Conservation (phyloP, 2,797 vertebrate species). For the Galagoides demidoff region DNA sequence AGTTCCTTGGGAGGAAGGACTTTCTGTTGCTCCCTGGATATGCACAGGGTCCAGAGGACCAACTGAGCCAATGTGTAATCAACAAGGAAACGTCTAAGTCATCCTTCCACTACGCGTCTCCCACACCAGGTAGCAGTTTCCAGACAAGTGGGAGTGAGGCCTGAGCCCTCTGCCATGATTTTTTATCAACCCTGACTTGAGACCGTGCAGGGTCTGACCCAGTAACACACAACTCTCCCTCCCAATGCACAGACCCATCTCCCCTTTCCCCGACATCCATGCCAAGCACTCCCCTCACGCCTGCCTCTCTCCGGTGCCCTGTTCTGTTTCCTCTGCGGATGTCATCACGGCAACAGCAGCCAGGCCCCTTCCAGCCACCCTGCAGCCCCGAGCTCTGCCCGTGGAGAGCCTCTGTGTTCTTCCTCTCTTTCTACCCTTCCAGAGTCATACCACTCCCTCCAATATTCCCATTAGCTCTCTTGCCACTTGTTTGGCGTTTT, state of each 20-base stretch:
- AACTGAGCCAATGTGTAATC: not conserved
- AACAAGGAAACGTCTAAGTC: not conserved
- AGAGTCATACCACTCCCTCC: not conserved
- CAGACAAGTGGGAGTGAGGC: not conserved
- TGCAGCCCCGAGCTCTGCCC: not conserved
- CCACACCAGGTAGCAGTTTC: not conserved
- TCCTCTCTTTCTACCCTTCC: not conserved
- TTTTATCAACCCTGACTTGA: not conserved
- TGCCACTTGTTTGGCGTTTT: not conserved
- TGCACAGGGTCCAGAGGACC: not conserved
- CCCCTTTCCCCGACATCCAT: not conserved
- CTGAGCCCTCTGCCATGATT: not conserved
- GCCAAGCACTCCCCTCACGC: not conserved
- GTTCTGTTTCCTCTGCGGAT: not conserved
- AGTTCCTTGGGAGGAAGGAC: not conserved
- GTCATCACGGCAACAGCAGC: not conserved
- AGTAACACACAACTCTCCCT: not conserved
- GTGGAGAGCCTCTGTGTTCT: not conserved
- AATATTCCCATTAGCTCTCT: not conserved
- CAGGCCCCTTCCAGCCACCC: too few relatives aligned
- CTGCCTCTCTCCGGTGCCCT: not conserved
- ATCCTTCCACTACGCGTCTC: not conserved
- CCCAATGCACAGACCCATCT: not conserved
- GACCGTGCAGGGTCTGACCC: not conserved
- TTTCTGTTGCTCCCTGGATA: not conserved